Evolutionary conservation across 2,113 vertebrate genomes (phyloP).

Genomic region (Coptodon bakossiorum): DNA sequence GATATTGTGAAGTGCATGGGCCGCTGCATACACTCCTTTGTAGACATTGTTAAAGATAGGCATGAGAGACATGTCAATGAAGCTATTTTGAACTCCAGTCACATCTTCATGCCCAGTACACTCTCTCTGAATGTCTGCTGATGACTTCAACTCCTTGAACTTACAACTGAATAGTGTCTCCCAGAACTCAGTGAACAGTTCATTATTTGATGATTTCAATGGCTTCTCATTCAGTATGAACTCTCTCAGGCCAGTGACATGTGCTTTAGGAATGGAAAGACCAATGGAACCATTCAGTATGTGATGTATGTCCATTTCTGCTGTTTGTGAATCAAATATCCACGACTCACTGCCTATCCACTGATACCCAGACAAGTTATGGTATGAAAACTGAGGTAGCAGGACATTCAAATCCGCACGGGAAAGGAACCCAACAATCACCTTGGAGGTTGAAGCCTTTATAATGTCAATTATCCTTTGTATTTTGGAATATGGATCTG

Average conservation of each 20-base stretch:
- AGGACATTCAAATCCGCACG: slow-evolving; percentile 52
- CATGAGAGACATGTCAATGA: slow-evolving; percentile 70
- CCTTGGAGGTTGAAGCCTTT: slow-evolving; percentile 49
- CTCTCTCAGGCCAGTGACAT: too few species aligned
- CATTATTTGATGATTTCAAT: slow-evolving; percentile 40
- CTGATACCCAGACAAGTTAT: slow-evolving; percentile 67
- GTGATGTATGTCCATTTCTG: not conserved
- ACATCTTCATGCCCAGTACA: slow-evolving; percentile 58
- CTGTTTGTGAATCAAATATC: slow-evolving; percentile 42
- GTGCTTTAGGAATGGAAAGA: not conserved
- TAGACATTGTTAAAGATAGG: slow-evolving; percentile 68
- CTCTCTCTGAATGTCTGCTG: too few species aligned
- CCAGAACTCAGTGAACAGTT: slow-evolving; percentile 61
- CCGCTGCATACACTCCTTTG: slow-evolving; percentile 33
- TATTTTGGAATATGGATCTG: slow-evolving; percentile 43
- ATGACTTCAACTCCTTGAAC: slow-evolving; percentile 16
- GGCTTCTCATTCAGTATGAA: too few species aligned
- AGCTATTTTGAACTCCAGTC: slow-evolving; percentile 53
- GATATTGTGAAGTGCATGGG: too few species aligned
- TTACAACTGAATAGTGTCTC: slow-evolving; percentile 58
- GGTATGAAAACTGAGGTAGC: slow-evolving; percentile 17
- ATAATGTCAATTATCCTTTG: slow-evolving; percentile 48
- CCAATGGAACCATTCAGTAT: accelerated
- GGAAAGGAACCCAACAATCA: slow-evolving; percentile 58
- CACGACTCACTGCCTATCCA: slow-evolving; percentile 71